Evolutionary conservation across 1,140 invertebrate genomes (phyloP).

Genomic region (Samia ricini): DNA sequence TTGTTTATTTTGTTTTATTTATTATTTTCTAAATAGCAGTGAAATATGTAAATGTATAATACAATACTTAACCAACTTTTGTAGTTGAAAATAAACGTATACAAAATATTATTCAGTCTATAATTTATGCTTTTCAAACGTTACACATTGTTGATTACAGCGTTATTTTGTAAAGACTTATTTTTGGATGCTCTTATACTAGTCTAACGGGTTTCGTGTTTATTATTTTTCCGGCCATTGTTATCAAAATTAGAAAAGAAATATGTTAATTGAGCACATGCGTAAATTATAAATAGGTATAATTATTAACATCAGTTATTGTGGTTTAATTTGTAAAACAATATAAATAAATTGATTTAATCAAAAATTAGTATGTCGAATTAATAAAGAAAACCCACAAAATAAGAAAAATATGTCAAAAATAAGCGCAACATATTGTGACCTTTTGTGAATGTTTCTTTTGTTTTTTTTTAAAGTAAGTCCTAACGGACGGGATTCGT

Average conservation of each 20-base stretch:
- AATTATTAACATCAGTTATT: background rate
- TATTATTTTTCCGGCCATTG: background rate
- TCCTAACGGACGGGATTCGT: no score
- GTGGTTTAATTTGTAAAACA: background rate
- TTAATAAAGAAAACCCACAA: no score
- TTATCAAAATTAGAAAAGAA: background rate
- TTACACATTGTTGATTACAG: background rate
- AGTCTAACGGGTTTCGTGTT: background rate
- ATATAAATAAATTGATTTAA: no score
- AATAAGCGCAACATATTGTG: no score
- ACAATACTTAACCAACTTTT: no score
- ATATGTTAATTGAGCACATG: background rate
- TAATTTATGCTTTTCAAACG: background rate
- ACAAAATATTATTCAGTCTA: background rate
- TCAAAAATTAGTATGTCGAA: no score
- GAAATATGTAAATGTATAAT: no score
- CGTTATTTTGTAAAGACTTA: background rate
- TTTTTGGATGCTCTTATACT: background rate
- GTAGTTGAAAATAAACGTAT: background rate
- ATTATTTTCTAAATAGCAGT: no score
- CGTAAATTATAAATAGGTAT: background rate
- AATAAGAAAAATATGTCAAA: no score
- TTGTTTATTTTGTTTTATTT: background rate
- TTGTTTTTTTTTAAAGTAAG: no score
- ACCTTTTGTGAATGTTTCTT: no score